Percentiles rank a stretch among this genome's conserved stretches.
These are phyloP conservation scores for Cepaea nemoralis DNA, from an alignment of 1,140 invertebrate species.

Conservation along the genomic window DNA sequence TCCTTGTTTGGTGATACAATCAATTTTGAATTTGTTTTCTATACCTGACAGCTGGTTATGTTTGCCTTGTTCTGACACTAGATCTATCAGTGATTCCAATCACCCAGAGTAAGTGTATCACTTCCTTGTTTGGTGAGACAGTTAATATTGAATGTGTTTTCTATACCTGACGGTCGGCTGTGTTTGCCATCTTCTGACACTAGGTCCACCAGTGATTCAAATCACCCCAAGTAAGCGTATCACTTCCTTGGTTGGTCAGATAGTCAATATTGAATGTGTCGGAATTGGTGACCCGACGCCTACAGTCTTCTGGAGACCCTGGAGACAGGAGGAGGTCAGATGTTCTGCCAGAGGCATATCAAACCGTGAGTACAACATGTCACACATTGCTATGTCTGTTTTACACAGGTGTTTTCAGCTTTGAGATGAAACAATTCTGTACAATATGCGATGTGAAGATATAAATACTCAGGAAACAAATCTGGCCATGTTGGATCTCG, in stretches of 20 bases:
- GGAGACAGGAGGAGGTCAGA: constrained; percentile 52
- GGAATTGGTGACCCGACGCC: constrained; percentile 85
- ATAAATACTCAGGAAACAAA: too few species aligned
- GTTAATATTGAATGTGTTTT: constrained; percentile 81
- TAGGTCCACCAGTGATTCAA: constrained; percentile 66
- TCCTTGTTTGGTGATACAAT: constrained; percentile 78
- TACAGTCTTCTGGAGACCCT: constrained; percentile 79
- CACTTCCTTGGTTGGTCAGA: constrained; percentile 76
- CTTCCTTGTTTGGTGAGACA: constrained; percentile 76
- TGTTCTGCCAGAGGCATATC: constrained; percentile 43
- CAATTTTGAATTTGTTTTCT: constrained; percentile 80
- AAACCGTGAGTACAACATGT: constrained; percentile 6
- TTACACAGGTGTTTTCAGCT: too few species aligned
- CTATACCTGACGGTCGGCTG: too few species aligned
- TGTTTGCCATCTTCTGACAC: background rate
- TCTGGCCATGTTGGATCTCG: too few species aligned
- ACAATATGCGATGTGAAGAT: too few species aligned
- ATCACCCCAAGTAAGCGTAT: constrained; percentile 67
- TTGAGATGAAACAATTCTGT: too few species aligned
- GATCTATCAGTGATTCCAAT: constrained; percentile 65
- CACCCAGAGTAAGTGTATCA: constrained; percentile 67
- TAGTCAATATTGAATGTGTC: constrained; percentile 80
- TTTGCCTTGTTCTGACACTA: constrained; percentile 29
- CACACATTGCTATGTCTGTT: too few species aligned
- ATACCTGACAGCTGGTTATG: too few species aligned